Percentiles rank a stretch among this genome's conserved stretches.
Conservation (phyloP, 2,888 invertebrate genomes). For the Mythimna vitellina region DNA sequence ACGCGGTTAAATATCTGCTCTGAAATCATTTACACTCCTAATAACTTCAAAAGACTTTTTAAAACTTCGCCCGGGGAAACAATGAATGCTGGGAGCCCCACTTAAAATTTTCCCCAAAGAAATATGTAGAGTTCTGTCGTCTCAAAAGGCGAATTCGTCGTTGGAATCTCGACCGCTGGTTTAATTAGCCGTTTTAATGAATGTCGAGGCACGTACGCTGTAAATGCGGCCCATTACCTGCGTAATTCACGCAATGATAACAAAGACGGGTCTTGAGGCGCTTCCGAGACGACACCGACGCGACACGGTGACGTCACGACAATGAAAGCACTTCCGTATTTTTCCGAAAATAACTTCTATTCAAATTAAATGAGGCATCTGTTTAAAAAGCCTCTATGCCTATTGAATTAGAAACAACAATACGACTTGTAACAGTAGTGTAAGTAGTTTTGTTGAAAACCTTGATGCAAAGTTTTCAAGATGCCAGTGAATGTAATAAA, state of each 20-base stretch:
- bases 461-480: constrained; percentile 42
- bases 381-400: constrained; percentile 17
- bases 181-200: constrained; percentile 88
- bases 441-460: constrained; percentile 9
- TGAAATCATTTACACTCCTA: constrained; percentile 65
- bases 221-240: constrained; percentile 87
- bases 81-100: constrained; percentile 70
- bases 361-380: constrained; percentile 44
- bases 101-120: constrained; percentile 76
- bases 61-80: constrained; percentile 67
- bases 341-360: constrained; percentile 50
- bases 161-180: constrained; percentile 82
- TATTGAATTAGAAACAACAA: constrained; percentile 27
- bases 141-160: constrained; percentile 77
- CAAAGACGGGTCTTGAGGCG: constrained; percentile 72
- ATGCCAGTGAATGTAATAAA: constrained; percentile 36
- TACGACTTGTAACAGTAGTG: not conserved
- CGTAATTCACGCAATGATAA: constrained; percentile 87
- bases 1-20: constrained; percentile 46
- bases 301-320: constrained; percentile 44
- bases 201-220: constrained; percentile 88
- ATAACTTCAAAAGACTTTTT: constrained; percentile 70
- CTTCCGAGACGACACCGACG: constrained; percentile 55
- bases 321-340: constrained; percentile 55
- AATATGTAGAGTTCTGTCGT: constrained; percentile 76